A percentile compares a stretch with the other conserved stretches of the same genome.
Evolutionary conservation across 2,113 vertebrate genomes (phyloP).

Genomic region (Catharus minimus): DNA sequence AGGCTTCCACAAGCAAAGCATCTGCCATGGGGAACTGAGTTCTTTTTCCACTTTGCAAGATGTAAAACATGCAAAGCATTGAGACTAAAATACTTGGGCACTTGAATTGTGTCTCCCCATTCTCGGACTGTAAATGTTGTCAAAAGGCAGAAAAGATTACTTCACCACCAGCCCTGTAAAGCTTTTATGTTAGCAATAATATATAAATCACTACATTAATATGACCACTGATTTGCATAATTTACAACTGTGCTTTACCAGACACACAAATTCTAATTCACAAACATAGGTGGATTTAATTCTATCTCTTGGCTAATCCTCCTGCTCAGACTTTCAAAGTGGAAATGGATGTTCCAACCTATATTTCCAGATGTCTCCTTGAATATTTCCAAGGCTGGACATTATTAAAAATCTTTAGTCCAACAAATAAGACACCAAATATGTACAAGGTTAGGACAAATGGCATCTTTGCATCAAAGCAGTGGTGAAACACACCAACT

Average conservation of each 20-base stretch:
- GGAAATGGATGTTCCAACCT: neutral
- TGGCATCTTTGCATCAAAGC: neutral
- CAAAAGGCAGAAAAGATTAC: neutral
- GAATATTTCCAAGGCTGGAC: neutral
- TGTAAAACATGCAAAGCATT: neutral
- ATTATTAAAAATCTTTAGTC: neutral
- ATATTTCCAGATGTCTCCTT: neutral
- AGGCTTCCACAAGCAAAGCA: neutral
- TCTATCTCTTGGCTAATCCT: neutral
- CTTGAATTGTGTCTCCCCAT: neutral
- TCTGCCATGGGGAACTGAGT: neutral
- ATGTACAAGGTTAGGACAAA: neutral
- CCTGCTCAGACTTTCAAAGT: neutral
- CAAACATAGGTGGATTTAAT: neutral
- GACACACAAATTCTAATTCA: neutral
- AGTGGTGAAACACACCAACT: neutral
- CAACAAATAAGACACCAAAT: neutral
- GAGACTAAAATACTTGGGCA: neutral
- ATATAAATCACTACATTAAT: neutral
- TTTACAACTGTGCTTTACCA: neutral
- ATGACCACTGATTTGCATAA: neutral
- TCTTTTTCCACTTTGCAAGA: neutral
- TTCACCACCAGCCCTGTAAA: neutral
- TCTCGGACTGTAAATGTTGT: neutral
- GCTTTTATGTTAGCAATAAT: neutral